phyloP scores from a whole-genome alignment of 2,888 invertebrate genomes.

The Trypoxylon attenuatum region DNA sequence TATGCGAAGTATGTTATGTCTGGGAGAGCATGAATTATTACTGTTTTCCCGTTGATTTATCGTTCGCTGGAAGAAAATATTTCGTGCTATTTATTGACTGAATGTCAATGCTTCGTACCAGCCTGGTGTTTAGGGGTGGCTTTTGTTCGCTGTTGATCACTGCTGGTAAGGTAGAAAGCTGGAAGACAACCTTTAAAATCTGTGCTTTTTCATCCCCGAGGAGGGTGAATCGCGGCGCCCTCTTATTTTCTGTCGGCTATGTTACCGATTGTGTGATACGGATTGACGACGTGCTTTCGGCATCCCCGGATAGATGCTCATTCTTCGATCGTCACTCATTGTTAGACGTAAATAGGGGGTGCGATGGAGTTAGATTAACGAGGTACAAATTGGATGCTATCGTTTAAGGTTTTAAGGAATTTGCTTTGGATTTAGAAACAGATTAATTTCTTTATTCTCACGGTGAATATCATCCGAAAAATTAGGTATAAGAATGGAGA shows the following conservation, averaged over 20 bases:
- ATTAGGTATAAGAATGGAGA: too few species aligned
- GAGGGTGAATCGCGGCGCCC: too few species aligned
- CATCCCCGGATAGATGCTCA: not conserved
- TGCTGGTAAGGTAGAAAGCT: slow-evolving; percentile 48
- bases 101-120: not conserved
- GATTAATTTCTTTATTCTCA: too few species aligned
- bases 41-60: slow-evolving; percentile 28
- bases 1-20: too few species aligned
- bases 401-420: too few species aligned
- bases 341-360: too few species aligned
- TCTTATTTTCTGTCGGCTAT: slow-evolving; percentile 14
- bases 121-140: not conserved
- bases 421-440: too few species aligned
- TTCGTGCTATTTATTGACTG: not conserved
- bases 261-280: slow-evolving; percentile 32
- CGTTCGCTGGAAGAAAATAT: slow-evolving; percentile 22
- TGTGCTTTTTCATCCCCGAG: slow-evolving; percentile 13
- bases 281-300: slow-evolving; percentile 16
- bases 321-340: not conserved
- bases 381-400: not conserved
- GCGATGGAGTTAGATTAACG: not conserved
- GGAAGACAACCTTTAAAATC: not conserved
- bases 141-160: slow-evolving; percentile 6
- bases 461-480: too few species aligned
- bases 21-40: not conserved